Percentiles rank a stretch among this genome's conserved stretches.
phyloP scores from a whole-genome alignment of 2,113 vertebrate genomes.

The Syrrhaptes paradoxus region DNA sequence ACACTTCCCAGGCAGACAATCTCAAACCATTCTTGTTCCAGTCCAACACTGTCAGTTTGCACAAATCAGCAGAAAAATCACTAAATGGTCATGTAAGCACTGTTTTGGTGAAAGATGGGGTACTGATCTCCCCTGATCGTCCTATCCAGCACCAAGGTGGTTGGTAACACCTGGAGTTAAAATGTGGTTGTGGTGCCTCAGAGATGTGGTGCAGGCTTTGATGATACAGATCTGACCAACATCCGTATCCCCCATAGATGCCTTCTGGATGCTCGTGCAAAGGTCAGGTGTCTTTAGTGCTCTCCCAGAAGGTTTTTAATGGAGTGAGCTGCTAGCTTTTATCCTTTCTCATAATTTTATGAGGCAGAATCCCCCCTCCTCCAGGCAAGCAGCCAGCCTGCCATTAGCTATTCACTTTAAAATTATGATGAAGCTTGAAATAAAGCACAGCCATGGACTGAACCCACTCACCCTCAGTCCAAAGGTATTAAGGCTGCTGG shows the following conservation, averaged over 20 bases:
- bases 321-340: constrained; percentile 41
- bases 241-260: neutral
- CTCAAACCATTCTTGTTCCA: accelerated
- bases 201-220: neutral
- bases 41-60: neutral
- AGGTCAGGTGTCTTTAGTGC: constrained; percentile 37
- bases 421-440: constrained; percentile 61
- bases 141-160: accelerated
- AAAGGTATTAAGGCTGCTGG: constrained; percentile 47
- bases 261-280: constrained; percentile 23
- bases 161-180: neutral
- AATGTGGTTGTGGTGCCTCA: accelerated
- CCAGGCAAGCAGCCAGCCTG: constrained; percentile 51
- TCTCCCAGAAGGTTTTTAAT: constrained; percentile 63
- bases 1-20: neutral
- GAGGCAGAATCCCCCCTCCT: constrained; percentile 57
- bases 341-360: constrained; percentile 59
- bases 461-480: constrained; percentile 44
- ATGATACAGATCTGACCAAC: neutral
- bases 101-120: accelerated
- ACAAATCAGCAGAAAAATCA: neutral
- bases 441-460: constrained; percentile 36
- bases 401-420: constrained; percentile 55
- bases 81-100: neutral
- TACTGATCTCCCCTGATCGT: neutral